Evolutionary conservation across 2,113 vertebrate genomes (phyloP), one percentile per base, ranked within the genome.

Genomic region (Lampris megalopsis): DNA sequence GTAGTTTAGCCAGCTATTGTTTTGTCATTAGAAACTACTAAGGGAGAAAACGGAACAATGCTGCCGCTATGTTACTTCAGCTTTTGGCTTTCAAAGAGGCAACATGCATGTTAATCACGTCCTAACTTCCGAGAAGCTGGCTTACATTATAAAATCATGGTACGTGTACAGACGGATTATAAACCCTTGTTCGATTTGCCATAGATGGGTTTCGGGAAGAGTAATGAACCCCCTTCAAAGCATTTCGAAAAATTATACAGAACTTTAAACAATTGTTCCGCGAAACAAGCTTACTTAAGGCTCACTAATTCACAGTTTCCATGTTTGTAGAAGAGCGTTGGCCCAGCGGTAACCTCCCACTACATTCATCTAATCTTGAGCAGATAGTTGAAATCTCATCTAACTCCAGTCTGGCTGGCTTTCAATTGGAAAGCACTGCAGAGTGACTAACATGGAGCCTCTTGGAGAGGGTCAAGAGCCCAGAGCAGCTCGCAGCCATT

Each of bases 391-490:
- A 92, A 91, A 88, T 82, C 88, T 91, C 89, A 93, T 93, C 90
- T 85, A 70, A 83, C 56, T 79, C 69, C 87, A 84, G 86, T 92
- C 87, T 91, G 89, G 86, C 88, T 86, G 83, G 4, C 79, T 89
- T 90, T 93, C 91, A 92, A 92, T 91, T 91, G 90, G 86, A 87
- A 89, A 86, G 86, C 80, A 62, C 81, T 91, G 88, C 81, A 93
- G 91, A 93, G 92, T 93, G 90, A 93, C 91, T 91, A 92, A 90
- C 89, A 82, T 81, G 84, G 75, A 85, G 82, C 77, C 90, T 92
- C 87, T 85, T 76, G 82, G 85, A 92, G 86, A 87, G 91, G 92
- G 92, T 94, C 89, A 92, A 93, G 90, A 88, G 89, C 89, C 87
- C 78, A 73, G 88, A 89, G 91, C 88, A 88, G 89, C 80, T 84